phyloP scores from a whole-genome alignment of 2,888 invertebrate species.

The Drymonia ruficornis region DNA sequence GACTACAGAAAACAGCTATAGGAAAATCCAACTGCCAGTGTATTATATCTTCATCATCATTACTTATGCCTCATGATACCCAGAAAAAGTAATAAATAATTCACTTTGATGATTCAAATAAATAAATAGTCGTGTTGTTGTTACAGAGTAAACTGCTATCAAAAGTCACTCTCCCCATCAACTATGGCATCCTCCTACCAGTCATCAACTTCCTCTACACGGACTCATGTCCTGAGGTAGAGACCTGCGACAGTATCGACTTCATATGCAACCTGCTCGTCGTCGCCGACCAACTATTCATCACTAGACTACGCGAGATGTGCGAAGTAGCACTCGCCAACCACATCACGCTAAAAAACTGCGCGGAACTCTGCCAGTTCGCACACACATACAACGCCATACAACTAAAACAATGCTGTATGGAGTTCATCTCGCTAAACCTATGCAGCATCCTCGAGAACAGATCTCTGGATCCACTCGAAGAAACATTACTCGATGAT shows the following conservation, averaged over 20 bases:
- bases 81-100: too few relatives aligned
- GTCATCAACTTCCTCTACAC: conserved; percentile 91
- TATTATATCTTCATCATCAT: too few relatives aligned
- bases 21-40: too few relatives aligned
- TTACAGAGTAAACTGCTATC: conserved; percentile 82
- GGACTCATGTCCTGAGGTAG: conserved; percentile 85
- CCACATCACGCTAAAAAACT: conserved; percentile 90
- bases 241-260: conserved; percentile 87
- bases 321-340: conserved; percentile 88
- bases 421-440: conserved; percentile 92
- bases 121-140: background rate
- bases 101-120: too few relatives aligned
- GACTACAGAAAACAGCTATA: too few relatives aligned
- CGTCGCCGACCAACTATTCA: conserved; percentile 92
- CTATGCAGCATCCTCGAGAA: conserved; percentile 89
- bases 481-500: conserved; percentile 85
- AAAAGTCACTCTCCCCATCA: conserved; percentile 85
- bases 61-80: too few relatives aligned
- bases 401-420: conserved; percentile 88
- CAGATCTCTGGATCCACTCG: conserved; percentile 86
- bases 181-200: conserved; percentile 85
- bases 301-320: conserved; percentile 88
- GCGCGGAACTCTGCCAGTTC: conserved; percentile 90
- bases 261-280: conserved; percentile 90
- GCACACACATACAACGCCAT: conserved; percentile 90